phyloP scores from a whole-genome alignment of 2,113 vertebrate species.

The Antennarius striatus region DNA sequence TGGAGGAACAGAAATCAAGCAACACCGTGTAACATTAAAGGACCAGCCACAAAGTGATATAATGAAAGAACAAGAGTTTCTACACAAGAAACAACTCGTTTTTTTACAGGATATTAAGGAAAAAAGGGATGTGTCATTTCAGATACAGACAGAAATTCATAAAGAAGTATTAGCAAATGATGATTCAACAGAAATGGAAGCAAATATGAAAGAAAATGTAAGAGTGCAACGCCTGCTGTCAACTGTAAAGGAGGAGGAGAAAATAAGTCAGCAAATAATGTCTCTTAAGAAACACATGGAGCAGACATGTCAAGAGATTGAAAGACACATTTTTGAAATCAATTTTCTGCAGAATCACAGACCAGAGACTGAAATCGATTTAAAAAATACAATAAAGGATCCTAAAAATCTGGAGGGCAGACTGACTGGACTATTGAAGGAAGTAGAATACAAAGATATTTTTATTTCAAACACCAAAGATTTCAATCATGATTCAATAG shows the following conservation, averaged over 20 bases:
- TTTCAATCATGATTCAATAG: constrained; percentile 7
- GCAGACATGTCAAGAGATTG: constrained; percentile 33
- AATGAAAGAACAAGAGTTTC: background rate
- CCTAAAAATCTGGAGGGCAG: constrained; percentile 13
- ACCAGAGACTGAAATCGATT: constrained; percentile 7
- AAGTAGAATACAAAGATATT: constrained; percentile 1
- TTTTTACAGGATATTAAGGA: background rate
- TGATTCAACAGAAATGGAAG: constrained; percentile 6
- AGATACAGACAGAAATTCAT: constrained; percentile 3
- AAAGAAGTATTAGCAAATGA: constrained; percentile 24
- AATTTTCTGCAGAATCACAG: constrained; percentile 33
- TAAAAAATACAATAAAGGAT: constrained; percentile 3
- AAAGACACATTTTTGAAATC: constrained; percentile 51
- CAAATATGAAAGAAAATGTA: constrained; percentile 13
- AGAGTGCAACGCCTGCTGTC: constrained; percentile 38
- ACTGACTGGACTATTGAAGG: constrained; percentile 8
- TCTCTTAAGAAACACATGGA: constrained; percentile 35
- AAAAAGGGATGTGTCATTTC: constrained; percentile 8
- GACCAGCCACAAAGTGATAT: constrained; percentile 13
- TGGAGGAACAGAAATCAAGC: background rate
- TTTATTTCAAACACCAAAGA: background rate
- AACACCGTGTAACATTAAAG: background rate
- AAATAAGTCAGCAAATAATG: constrained; percentile 46
- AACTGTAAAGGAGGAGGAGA: constrained; percentile 34
- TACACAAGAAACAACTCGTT: background rate